phyloP scores from a whole-genome alignment of 2,113 vertebrate genomes.

The Cercocebus atys region DNA sequence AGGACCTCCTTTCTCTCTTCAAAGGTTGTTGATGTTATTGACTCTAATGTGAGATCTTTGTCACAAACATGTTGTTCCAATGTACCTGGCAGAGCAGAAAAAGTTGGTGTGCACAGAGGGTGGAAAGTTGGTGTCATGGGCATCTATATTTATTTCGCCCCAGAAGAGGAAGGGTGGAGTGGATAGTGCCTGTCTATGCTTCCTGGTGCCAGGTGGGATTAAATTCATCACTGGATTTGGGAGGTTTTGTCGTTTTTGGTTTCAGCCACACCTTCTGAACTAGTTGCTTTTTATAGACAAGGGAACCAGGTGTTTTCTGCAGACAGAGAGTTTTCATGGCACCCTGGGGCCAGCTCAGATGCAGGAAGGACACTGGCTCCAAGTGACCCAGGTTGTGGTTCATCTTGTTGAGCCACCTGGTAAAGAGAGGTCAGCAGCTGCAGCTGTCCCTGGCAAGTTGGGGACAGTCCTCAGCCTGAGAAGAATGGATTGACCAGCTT shows the following conservation, averaged over 20 bases:
- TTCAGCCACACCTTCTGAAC: conserved; percentile 39
- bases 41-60: conserved; percentile 68
- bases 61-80: conserved; percentile 72
- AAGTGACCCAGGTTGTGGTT: neutral
- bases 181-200: neutral
- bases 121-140: conserved; percentile 47
- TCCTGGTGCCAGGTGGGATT: conserved; percentile 28
- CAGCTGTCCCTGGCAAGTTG: neutral
- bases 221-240: conserved; percentile 52
- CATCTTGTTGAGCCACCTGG: neutral
- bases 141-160: conserved; percentile 53
- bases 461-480: neutral
- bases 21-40: conserved; percentile 31
- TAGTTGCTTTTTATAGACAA: conserved; percentile 52
- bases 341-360: neutral
- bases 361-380: neutral
- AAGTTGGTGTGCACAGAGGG: neutral
- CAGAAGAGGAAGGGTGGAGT: conserved; percentile 28
- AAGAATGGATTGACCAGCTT: neutral
- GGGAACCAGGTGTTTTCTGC: neutral
- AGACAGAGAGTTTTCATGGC: neutral
- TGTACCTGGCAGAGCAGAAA: conserved; percentile 63
- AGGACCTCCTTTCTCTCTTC: neutral
- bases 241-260: conserved; percentile 40
- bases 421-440: neutral